Percentiles rank a stretch among this genome's conserved stretches.
Evolutionary conservation across 2,888 invertebrate genomes (phyloP).

Genomic region (Sylvicola cinctus): DNA sequence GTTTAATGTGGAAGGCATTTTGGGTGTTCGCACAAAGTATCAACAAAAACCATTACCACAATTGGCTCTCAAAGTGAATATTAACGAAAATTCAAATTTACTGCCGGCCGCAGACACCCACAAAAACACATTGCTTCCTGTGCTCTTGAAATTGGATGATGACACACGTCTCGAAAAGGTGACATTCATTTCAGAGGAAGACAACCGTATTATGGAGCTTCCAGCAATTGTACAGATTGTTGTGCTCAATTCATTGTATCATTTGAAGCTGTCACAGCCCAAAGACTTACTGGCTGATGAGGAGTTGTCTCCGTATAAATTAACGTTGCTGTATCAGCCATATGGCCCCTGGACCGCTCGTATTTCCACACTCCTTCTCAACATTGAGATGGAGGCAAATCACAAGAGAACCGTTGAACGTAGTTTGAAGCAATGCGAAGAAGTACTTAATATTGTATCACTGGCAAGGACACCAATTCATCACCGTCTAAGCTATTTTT

Average conservation of each 20-base stretch:
- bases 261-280: slow-evolving; percentile 35
- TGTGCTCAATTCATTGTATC: slow-evolving; percentile 46
- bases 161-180: slow-evolving; percentile 70
- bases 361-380: slow-evolving; percentile 46
- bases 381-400: slow-evolving; percentile 56
- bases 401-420: slow-evolving; percentile 72
- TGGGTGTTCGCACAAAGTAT: slow-evolving; percentile 80
- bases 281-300: slow-evolving; percentile 62
- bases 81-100: slow-evolving; percentile 14
- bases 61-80: slow-evolving; percentile 45
- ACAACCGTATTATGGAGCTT: slow-evolving; percentile 28
- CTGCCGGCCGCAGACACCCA: slow-evolving; percentile 30
- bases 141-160: slow-evolving; percentile 56
- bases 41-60: slow-evolving; percentile 71
- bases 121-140: slow-evolving; percentile 31
- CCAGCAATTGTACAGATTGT: slow-evolving; percentile 59
- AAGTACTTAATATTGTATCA: slow-evolving; percentile 23
- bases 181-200: slow-evolving; percentile 39
- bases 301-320: slow-evolving; percentile 61
- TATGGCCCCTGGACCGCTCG: slow-evolving; percentile 58
- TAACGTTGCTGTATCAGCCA: slow-evolving; percentile 37
- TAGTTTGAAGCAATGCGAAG: slow-evolving; percentile 70
- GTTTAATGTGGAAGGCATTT: slow-evolving; percentile 45
- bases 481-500: neutral
- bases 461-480: neutral